Evolutionary conservation across 2,797 vertebrate genomes (phyloP), one percentile per base, ranked within the genome.

Genomic region (Acanthis flammea): DNA sequence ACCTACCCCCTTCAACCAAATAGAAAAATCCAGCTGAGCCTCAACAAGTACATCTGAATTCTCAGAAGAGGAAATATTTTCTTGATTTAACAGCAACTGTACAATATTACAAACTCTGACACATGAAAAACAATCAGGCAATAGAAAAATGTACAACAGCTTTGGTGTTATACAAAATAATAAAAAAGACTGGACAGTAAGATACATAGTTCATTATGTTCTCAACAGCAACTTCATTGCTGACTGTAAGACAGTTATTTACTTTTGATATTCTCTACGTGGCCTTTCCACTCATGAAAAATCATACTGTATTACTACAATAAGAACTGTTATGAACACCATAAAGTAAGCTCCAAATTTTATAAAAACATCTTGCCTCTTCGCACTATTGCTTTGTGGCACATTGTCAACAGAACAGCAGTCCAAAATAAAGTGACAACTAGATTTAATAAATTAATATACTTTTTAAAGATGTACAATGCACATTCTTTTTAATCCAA

Each of bases 371-470:
- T 97, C 85, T 97, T 94, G 84, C 93, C 95, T 97, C 86, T 97
- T 95, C 2, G 63, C 91, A 79, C 95, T 95, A 97, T 78, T 97
- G 97, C 94, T 97, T 97, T 97, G 97, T 96, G 97, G 98, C 97
- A 98, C 88, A 70, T 95, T 97, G 96, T 98, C 96, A 97, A 98
- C 96, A 98, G 98, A 98, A 98, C 97, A 98, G 97, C 97, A 98
- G 96, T 97, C 96, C 98, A 98, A 98, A 97, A 98, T 98, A 99
- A 99, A 99, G 98, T 98, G 98, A 99, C 98, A 98, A 98, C 98
- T 98, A 98, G 98, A 99, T 99, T 99, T 99, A 99, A 99, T 99
- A 99, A 99, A 99, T 99, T 99, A 98, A 99, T 98, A 99, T 98
- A 99, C 98, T 99, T 98, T 98, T 98, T 98, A 96, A 99, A 99